Evolutionary conservation across 2,113 vertebrate species (phyloP), one percentile per base, ranked within the genome.

Genomic region (Pavo muticus): DNA sequence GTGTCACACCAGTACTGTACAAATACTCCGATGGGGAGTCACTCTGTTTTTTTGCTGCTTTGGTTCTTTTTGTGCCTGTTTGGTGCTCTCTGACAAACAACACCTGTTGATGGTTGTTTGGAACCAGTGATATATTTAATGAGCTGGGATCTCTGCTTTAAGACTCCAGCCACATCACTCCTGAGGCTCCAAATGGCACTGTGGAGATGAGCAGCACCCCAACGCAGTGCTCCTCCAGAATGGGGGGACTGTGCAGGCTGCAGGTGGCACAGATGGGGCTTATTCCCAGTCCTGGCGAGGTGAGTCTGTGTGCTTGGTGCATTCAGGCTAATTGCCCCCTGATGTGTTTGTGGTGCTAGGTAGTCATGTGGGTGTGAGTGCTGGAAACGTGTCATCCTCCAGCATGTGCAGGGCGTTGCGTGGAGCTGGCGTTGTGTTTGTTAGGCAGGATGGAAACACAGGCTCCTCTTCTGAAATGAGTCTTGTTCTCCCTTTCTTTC

Each of bases 1-100:
- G 91, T 95, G 95, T 90, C 37, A 37, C 48, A 35, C 25, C 42
- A 86, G 24, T 50, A 47, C 86, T 86, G 30, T 69, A 88, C 50
- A 57, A 81, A 86, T 57, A 63, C 60, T 78, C 74, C 25, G 80
- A 74, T 48, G 30, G 82, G 42, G 42, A 77, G 15, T 74, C 3
- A 21, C 74, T 77, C 93, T 42, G 45, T 87, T 92, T 84, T 61
- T 18, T 1, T 10, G 52, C 56, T 59, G 42, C 60, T 84, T 88
- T 83, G 71, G 88, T 93, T 77, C 87, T 83, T 85, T 73, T 40
- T 27, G 56, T 88, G 52, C 25, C 13, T 27, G 64, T 44, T 44
- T 23, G 32, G 32, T 59, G 45, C 10, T 61, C 57, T 81, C 30
- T 85, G 82, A 54, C 52, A 54, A 54, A 54, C 15, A 29, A 17